A percentile compares a stretch with the other conserved stretches of the same genome.
Evolutionary conservation across 2,888 invertebrate genomes (phyloP).

Genomic region (Sepiola atlantica): DNA sequence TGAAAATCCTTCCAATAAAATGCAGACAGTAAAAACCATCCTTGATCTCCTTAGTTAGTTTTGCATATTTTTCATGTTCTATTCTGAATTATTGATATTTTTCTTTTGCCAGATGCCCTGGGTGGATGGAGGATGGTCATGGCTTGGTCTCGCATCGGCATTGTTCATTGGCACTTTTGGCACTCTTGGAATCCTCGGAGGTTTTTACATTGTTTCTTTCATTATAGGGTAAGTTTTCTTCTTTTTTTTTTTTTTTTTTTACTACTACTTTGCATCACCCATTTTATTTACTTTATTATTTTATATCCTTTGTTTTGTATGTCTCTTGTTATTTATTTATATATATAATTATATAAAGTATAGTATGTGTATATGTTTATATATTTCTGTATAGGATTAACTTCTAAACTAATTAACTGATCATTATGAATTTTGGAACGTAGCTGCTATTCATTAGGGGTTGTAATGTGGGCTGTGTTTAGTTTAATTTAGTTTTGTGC

Average conservation of each 20-base stretch:
- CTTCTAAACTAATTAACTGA: no score
- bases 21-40: background rate
- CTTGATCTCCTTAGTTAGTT: background rate
- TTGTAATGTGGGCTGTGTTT: no score
- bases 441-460: no score
- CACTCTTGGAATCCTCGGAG: slow-evolving; percentile 57
- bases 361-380: background rate
- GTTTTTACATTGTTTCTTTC: slow-evolving; percentile 58
- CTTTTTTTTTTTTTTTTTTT: background rate
- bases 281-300: background rate
- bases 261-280: background rate
- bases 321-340: background rate
- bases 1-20: background rate
- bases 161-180: slow-evolving; percentile 65
- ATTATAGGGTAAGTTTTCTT: slow-evolving; percentile 60
- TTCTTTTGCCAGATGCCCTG: slow-evolving; percentile 57
- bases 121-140: slow-evolving; percentile 55
- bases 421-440: no score
- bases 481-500: no score
- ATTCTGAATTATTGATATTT: background rate
- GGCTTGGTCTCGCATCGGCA: slow-evolving; percentile 60
- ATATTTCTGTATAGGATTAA: background rate
- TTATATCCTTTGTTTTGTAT: background rate
- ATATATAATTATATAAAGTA: background rate
- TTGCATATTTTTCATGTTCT: background rate